A percentile compares a stretch with the other conserved stretches of the same genome.
These are phyloP conservation scores for Callyntrura sp. DNA, from an alignment of 2,888 invertebrate genomes.

Conservation along the genomic window DNA sequence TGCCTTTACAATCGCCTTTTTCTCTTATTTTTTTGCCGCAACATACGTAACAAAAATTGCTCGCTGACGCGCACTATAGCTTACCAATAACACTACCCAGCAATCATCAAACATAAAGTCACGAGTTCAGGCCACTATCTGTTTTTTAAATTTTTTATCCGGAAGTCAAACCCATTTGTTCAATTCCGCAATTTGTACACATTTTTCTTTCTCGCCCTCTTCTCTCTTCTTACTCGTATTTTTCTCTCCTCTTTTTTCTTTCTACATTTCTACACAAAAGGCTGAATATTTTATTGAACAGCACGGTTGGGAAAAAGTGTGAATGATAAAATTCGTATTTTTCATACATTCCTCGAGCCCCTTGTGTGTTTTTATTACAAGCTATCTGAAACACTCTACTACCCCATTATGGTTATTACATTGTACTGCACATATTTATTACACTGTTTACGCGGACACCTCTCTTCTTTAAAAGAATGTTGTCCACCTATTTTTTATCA, in stretches of 20 bases:
- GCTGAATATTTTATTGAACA: conserved; percentile 54
- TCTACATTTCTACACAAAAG: not conserved
- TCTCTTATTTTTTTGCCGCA: conserved; percentile 30
- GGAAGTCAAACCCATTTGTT: conserved; percentile 73
- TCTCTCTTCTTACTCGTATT: not conserved
- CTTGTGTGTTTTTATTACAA: conserved; percentile 25
- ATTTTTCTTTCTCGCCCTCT: conserved; percentile 27
- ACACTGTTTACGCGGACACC: not conserved
- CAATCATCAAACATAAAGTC: conserved; percentile 56
- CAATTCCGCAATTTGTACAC: conserved; percentile 57
- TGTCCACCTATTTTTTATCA: conserved; percentile 25
- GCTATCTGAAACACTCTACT: conserved; percentile 26
- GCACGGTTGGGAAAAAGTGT: conserved; percentile 59
- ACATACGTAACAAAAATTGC: conserved; percentile 27
- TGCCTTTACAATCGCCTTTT: conserved; percentile 14
- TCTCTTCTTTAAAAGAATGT: not conserved
- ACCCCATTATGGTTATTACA: not conserved
- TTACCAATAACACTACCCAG: conserved; percentile 28
- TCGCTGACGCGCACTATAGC: conserved; percentile 6
- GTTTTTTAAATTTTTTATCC: conserved; percentile 73
- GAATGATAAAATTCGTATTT: conserved; percentile 55
- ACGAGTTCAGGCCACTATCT: conserved; percentile 65
- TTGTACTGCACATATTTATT: conserved; percentile 26
- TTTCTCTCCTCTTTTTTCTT: conserved; percentile 1
- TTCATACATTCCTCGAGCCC: conserved; percentile 19